A percentile compares a stretch with the other conserved stretches of the same genome.
Evolutionary conservation across 1,140 invertebrate genomes (phyloP).

Genomic region (Drosophila kanapiae): DNA sequence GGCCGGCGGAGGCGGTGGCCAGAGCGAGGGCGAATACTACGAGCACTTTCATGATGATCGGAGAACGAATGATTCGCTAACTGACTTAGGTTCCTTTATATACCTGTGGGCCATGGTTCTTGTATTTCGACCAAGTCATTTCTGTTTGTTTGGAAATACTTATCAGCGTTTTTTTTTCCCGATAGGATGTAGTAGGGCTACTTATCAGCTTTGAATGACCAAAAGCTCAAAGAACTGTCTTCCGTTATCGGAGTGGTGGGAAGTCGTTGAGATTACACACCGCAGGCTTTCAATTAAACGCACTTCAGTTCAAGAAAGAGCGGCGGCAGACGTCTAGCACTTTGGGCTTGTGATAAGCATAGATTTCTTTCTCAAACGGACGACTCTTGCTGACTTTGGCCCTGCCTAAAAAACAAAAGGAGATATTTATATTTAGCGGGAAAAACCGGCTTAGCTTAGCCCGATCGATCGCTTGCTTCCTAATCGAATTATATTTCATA

Average conservation of each 20-base stretch:
- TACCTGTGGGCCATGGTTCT: slow-evolving; percentile 15
- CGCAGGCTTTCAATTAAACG: slow-evolving; percentile 50
- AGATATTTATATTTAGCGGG: slow-evolving; percentile 9
- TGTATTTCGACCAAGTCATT: slow-evolving; percentile 32
- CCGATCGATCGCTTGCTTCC: not conserved
- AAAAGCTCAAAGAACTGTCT: slow-evolving; percentile 18
- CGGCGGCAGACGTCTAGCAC: slow-evolving; percentile 28
- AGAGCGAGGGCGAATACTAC: slow-evolving; percentile 71
- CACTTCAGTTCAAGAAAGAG: slow-evolving; percentile 29
- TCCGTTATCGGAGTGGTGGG: slow-evolving; percentile 22
- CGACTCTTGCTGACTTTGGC: slow-evolving; percentile 9
- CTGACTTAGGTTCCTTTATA: slow-evolving; percentile 31
- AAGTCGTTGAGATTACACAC: slow-evolving; percentile 40
- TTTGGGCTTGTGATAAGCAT: slow-evolving; percentile 9
- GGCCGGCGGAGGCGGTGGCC: slow-evolving; percentile 67
- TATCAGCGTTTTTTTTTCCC: slow-evolving; percentile 17
- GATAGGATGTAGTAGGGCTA: slow-evolving; percentile 23
- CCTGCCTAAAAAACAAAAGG: not conserved
- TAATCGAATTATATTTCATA: slow-evolving; percentile 46
- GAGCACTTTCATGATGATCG: slow-evolving; percentile 76
- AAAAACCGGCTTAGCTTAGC: slow-evolving; percentile 10
- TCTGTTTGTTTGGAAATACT: slow-evolving; percentile 22
- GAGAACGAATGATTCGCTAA: slow-evolving; percentile 55
- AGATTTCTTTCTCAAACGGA: slow-evolving; percentile 31
- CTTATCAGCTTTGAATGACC: slow-evolving; percentile 31